phyloP scores from a whole-genome alignment of 2,113 vertebrate genomes.

The Poeciliopsis retropinna region DNA sequence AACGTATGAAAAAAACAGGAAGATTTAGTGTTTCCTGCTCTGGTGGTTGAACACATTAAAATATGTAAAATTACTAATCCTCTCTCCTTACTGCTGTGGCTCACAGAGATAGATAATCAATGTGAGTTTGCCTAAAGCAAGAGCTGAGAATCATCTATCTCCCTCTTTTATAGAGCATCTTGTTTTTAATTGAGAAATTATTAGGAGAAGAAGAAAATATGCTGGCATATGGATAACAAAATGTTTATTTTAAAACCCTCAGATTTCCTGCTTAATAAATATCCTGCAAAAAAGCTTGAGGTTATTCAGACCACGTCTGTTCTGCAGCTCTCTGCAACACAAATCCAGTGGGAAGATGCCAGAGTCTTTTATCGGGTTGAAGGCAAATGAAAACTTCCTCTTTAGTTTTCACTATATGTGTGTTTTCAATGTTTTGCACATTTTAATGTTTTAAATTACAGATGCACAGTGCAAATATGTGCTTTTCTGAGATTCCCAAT shows the following conservation, averaged over 20 bases:
- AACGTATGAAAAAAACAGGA: conserved; percentile 14
- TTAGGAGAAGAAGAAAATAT: conserved; percentile 19
- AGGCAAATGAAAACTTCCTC: conserved; percentile 39
- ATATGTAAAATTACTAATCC: conserved; percentile 58
- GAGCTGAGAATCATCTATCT: conserved; percentile 51
- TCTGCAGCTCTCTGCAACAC: conserved; percentile 16
- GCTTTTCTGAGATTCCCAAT: conserved; percentile 50
- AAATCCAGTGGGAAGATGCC: conserved; percentile 23
- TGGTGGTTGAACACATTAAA: conserved; percentile 55
- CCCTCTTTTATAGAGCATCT: conserved; percentile 28
- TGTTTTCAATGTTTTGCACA: conserved; percentile 34
- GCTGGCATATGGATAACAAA: conserved; percentile 14
- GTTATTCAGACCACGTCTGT: conserved; percentile 44
- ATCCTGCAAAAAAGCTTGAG: conserved; percentile 3
- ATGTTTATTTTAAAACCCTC: conserved; percentile 10
- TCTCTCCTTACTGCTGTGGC: conserved; percentile 29
- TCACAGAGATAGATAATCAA: conserved; percentile 62
- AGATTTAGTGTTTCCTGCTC: conserved; percentile 23
- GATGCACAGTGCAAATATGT: conserved; percentile 58
- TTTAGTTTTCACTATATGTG: conserved; percentile 31
- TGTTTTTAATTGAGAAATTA: conserved; percentile 30
- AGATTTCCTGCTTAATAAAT: not conserved
- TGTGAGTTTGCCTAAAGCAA: conserved; percentile 50
- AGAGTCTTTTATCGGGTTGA: conserved; percentile 24
- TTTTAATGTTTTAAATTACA: conserved; percentile 70